Base-by-base conservation (phyloP, 2,888 invertebrate genomes). In the Erebia epiphron region DNA sequence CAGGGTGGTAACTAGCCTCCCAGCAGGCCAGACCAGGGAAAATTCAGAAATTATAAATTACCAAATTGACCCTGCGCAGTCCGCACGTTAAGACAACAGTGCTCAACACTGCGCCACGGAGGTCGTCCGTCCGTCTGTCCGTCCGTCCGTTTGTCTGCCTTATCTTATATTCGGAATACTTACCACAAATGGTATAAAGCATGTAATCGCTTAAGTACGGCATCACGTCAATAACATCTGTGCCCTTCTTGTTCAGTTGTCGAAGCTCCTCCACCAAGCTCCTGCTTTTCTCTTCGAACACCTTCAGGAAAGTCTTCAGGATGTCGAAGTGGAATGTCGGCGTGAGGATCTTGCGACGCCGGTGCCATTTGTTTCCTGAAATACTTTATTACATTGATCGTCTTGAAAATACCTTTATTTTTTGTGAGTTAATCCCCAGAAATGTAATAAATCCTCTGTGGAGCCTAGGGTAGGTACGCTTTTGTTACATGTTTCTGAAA, bases 171-270 rank as follows among this genome's bases (percentile, higher is more conserved):
- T 26, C 26, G 26, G 26, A 3, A 2, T 9, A 62, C 87, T 84
- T 81, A 96, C 96, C 96, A 81, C 96, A 96, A 72, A 97, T 95
- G 63, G 95, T 94, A 76, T 95, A 95, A 0, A 97, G 85, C 0
- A 96, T 90, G 50, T 82, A 86, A 62, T 90, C 93, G 13, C 95
- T 95, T 54, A 96, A 88, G 1, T 78, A 52, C 0, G 76, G 70
- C 65, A 76, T 73, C 2, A 95, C 82, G 0, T 94, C 94, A 64
- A 94, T 85, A 0, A 96, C 82, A 75, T 95, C 80, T 0, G 80
- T 78, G 13, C 83, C 83, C 10, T 74, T 70, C 14, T 80, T 80
- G 4, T 82, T 81, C 8, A 67, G 68, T 10, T 78, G 78, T 66
- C 77, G 78, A 49, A 94, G 77, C 21, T 80, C 82, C 1, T 78